Conservation (phyloP, 2,113 vertebrate species). For the Pygoscelis antarcticus region DNA sequence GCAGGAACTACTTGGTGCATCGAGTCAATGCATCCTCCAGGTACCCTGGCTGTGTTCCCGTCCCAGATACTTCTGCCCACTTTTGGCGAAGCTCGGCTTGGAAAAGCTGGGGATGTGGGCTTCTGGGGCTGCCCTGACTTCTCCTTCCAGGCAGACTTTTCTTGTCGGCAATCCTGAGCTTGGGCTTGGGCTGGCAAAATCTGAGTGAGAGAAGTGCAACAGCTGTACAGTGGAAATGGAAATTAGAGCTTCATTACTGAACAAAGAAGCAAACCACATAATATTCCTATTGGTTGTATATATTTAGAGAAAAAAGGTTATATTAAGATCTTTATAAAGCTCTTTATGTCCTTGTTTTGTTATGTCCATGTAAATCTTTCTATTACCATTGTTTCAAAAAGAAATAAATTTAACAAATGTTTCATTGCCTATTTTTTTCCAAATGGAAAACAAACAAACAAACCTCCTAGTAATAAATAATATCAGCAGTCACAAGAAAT, state of each 20-base stretch:
- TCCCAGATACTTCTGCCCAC: background rate
- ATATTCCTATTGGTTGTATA: background rate
- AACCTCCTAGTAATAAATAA: conserved; percentile 45
- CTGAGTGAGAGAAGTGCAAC: background rate
- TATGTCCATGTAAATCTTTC: conserved; percentile 30
- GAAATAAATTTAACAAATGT: conserved; percentile 37
- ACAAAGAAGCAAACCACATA: conserved; percentile 11
- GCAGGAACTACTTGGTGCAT: background rate
- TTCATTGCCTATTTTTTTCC: conserved; percentile 25
- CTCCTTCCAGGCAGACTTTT: background rate
- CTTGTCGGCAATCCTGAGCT: background rate
- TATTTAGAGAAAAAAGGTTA: background rate
- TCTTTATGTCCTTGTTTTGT: conserved; percentile 4
- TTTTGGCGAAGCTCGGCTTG: background rate
- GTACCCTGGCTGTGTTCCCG: background rate
- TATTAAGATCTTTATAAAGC: background rate
- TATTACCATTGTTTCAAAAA: conserved; percentile 9
- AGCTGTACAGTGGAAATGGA: background rate
- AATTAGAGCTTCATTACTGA: conserved; percentile 6
- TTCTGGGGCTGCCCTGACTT: background rate
- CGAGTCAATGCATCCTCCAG: background rate
- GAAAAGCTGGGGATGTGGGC: background rate
- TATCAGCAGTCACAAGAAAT: conserved; percentile 34
- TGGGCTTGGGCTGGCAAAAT: background rate
- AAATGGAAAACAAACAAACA: conserved; percentile 48